Conservation (phyloP, 2,797 vertebrate genomes). For the Acropternis orthonyx region DNA sequence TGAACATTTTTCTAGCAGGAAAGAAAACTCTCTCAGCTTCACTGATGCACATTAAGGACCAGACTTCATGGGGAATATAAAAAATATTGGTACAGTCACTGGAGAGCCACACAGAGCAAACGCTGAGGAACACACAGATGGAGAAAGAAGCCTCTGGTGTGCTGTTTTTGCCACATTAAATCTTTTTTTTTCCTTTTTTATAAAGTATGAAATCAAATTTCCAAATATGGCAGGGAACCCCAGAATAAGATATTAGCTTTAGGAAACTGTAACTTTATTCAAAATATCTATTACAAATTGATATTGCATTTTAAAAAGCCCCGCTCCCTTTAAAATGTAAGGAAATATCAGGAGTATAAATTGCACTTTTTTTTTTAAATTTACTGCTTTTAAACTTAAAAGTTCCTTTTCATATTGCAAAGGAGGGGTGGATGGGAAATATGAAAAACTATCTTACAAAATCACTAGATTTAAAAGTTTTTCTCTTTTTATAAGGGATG, state of each 20-base stretch:
- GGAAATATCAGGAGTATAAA: not conserved
- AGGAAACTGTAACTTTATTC: not conserved
- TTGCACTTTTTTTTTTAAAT: not conserved
- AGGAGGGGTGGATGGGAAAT: not conserved
- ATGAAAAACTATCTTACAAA: not conserved
- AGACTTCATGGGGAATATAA: rapidly evolving
- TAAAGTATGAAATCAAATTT: too few species aligned
- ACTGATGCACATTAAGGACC: not conserved
- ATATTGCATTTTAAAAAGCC: not conserved
- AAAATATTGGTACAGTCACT: not conserved
- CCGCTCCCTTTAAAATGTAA: not conserved
- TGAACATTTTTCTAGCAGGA: not conserved
- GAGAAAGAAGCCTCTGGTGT: not conserved
- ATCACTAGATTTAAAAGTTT: not conserved
- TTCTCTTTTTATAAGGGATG: not conserved
- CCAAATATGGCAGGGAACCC: too few species aligned
- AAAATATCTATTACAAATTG: not conserved
- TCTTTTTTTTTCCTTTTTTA: too few species aligned
- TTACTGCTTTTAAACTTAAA: not conserved
- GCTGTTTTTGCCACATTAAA: not conserved
- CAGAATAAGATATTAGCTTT: not conserved
- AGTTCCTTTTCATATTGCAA: not conserved
- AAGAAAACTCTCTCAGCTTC: not conserved
- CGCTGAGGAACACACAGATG: not conserved
- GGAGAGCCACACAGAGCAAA: not conserved